Conservation (phyloP, 2,113 vertebrate species). For the Sakesphorus luctuosus region DNA sequence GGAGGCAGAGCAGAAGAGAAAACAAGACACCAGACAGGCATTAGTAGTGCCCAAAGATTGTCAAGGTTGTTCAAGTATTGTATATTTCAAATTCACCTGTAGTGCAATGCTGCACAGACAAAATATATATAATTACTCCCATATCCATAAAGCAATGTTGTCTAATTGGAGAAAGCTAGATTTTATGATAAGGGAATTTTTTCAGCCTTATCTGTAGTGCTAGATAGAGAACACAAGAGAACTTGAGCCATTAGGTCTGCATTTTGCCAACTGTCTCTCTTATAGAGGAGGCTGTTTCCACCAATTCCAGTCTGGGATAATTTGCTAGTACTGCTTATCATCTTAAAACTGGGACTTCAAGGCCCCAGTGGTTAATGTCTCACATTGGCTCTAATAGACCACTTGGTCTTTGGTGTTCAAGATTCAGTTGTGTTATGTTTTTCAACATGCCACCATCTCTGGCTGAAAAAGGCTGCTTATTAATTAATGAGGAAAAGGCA, state of each 20-base stretch:
- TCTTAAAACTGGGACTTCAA: neutral
- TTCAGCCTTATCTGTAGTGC: neutral
- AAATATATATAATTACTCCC: neutral
- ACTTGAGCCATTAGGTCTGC: neutral
- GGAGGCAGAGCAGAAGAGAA: neutral
- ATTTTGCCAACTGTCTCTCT: neutral
- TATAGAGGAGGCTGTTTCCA: neutral
- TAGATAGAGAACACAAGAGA: neutral
- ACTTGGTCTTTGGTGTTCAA: neutral
- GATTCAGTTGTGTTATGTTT: neutral
- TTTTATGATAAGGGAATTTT: neutral
- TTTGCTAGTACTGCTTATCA: neutral
- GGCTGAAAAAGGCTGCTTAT: neutral
- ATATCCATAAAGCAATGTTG: neutral
- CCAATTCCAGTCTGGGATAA: neutral
- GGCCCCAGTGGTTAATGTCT: neutral
- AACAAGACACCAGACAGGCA: neutral
- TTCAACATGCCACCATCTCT: neutral
- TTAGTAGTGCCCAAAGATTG: neutral
- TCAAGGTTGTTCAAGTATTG: neutral
- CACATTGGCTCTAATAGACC: neutral
- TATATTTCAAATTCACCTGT: neutral
- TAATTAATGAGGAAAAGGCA: neutral
- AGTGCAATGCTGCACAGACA: neutral
- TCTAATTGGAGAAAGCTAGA: neutral